A percentile compares a stretch with the other conserved stretches of the same genome.
Evolutionary conservation across 2,888 invertebrate genomes (phyloP).

Genomic region (Salpingus planirostris): DNA sequence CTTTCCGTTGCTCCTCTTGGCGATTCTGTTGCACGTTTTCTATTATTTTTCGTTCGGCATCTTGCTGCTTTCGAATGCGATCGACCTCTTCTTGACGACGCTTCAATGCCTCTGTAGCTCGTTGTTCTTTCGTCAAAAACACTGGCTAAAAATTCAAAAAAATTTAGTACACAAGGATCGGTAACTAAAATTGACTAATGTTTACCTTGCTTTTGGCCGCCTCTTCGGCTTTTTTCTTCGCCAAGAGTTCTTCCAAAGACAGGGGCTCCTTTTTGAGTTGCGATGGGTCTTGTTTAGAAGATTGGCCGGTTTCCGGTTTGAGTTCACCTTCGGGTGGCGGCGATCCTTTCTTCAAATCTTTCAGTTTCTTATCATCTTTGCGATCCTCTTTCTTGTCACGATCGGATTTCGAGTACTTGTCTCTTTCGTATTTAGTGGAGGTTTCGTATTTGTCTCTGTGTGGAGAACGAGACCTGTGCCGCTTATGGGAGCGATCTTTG

Average conservation of each 20-base stretch:
- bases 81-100: slow-evolving; percentile 85
- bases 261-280: slow-evolving; percentile 69
- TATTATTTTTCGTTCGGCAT: slow-evolving; percentile 49
- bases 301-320: slow-evolving; percentile 20
- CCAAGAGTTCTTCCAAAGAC: slow-evolving; percentile 89
- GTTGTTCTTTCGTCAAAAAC: slow-evolving; percentile 92
- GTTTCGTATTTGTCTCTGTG: slow-evolving; percentile 30
- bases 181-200: too few relatives aligned
- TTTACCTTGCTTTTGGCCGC: slow-evolving; percentile 90
- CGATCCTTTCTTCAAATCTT: slow-evolving; percentile 35
- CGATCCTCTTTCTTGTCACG: slow-evolving; percentile 32
- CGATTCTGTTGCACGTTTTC: slow-evolving; percentile 30
- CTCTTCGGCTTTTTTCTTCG: slow-evolving; percentile 94
- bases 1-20: slow-evolving; percentile 30
- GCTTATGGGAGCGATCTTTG: slow-evolving; percentile 33
- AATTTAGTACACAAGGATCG: too few relatives aligned
- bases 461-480: slow-evolving; percentile 34
- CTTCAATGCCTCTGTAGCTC: slow-evolving; percentile 82
- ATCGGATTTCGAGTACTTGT: slow-evolving; percentile 25
- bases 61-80: slow-evolving; percentile 61
- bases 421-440: slow-evolving; percentile 17
- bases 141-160: too few relatives aligned
- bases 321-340: slow-evolving; percentile 20
- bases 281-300: slow-evolving; percentile 24
- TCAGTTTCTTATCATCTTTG: slow-evolving; percentile 26